phyloP scores from a whole-genome alignment of 2,797 vertebrate species.

The Peromyscus eremicus region DNA sequence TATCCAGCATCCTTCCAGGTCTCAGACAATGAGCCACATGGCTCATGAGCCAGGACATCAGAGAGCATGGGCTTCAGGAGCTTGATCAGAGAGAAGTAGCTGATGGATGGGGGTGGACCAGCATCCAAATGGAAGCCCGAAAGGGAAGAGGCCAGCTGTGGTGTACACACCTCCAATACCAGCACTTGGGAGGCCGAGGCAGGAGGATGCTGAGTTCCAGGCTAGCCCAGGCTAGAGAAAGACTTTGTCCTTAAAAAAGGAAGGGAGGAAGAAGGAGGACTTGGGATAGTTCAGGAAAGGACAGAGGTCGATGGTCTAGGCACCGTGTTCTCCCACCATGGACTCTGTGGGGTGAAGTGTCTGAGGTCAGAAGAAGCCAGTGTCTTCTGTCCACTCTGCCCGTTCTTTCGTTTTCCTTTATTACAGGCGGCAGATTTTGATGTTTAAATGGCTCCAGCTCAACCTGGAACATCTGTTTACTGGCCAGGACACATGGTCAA shows the following conservation, averaged over 20 bases:
- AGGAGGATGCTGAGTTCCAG: background rate
- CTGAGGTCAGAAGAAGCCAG: background rate
- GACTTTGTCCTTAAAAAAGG: background rate
- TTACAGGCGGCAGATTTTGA: background rate
- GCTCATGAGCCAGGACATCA: background rate
- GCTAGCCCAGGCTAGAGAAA: background rate
- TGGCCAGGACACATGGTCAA: background rate
- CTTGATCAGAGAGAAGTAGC: background rate
- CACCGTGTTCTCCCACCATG: background rate
- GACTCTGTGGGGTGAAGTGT: background rate
- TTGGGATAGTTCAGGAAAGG: background rate
- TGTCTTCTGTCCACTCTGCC: background rate
- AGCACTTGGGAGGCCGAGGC: background rate
- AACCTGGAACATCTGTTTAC: background rate
- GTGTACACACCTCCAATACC: background rate
- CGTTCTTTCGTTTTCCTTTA: background rate
- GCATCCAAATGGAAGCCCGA: background rate
- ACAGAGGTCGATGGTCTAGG: no score
- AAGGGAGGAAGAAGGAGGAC: background rate
- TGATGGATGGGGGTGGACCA: background rate
- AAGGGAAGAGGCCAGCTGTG: no score
- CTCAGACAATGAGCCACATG: background rate
- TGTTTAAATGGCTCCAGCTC: background rate
- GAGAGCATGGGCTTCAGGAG: background rate
- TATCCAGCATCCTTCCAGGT: accelerated